Conservation (phyloP, 2,888 invertebrate species). For the Coleophora flavipennella region DNA sequence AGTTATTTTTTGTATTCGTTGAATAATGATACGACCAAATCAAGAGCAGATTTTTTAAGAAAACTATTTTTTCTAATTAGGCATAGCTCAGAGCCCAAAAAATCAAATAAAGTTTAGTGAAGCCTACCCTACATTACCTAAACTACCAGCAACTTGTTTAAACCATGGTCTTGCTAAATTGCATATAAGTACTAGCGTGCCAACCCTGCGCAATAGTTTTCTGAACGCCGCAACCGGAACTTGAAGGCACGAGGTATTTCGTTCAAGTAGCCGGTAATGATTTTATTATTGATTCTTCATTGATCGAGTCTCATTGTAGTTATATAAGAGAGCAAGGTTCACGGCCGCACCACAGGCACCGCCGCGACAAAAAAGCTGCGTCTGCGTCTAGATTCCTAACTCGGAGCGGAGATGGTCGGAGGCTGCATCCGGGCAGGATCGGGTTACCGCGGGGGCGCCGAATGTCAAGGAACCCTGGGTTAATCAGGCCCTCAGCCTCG, state of each 20-base stretch:
- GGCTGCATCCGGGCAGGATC: slow-evolving; percentile 69
- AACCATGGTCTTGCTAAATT: too few species aligned
- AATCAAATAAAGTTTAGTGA: too few species aligned
- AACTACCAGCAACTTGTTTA: too few species aligned
- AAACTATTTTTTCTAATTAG: too few species aligned
- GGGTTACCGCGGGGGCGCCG: slow-evolving; percentile 53
- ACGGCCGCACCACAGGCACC: slow-evolving; percentile 27
- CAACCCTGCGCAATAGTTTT: too few species aligned
- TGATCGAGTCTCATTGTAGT: slow-evolving; percentile 33
- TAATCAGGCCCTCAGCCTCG: slow-evolving; percentile 7
- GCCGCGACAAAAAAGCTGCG: slow-evolving; percentile 21
- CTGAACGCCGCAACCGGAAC: slow-evolving; percentile 1
- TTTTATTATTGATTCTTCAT: slow-evolving; percentile 22
- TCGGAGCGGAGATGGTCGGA: slow-evolving; percentile 22
- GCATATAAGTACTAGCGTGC: too few species aligned
- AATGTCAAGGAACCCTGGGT: slow-evolving; percentile 66
- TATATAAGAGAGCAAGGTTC: slow-evolving; percentile 58
- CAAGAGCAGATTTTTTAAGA: too few species aligned
- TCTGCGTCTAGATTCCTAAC: slow-evolving; percentile 58
- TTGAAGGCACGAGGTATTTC: slow-evolving; percentile 1
- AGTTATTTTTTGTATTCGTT: too few species aligned
- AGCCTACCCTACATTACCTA: too few species aligned
- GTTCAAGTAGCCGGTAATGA: slow-evolving; percentile 14
- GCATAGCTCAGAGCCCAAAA: too few species aligned
- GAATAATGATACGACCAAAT: too few species aligned